Percentiles rank a stretch among this genome's conserved stretches.
These are phyloP conservation scores for Diogma glabrata DNA, from an alignment of 2,888 invertebrate genomes.

Conservation along the genomic window DNA sequence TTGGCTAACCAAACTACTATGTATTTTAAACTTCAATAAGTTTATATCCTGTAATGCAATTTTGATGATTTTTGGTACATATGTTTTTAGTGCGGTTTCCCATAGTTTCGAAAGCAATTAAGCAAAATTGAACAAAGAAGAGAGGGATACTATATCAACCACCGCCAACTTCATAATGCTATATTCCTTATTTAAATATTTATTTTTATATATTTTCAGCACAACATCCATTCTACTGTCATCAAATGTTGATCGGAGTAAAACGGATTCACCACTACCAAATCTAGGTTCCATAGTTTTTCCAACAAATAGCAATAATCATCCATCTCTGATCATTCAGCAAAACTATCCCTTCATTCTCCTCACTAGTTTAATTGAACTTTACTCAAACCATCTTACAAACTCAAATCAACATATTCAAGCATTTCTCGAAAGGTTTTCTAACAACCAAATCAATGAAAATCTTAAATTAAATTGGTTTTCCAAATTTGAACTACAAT, in stretches of 20 bases:
- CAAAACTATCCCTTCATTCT: slow-evolving; percentile 31
- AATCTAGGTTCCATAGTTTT: slow-evolving; percentile 31
- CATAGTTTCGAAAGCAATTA: no score
- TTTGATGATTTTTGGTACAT: no score
- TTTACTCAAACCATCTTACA: slow-evolving; percentile 21
- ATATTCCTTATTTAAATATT: neutral
- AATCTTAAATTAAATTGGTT: slow-evolving; percentile 22
- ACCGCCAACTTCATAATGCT: neutral
- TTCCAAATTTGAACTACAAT: slow-evolving; percentile 48
- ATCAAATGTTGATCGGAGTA: slow-evolving; percentile 26
- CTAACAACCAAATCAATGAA: neutral
- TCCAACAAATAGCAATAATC: slow-evolving; percentile 24
- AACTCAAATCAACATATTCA: slow-evolving; percentile 11
- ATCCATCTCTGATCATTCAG: slow-evolving; percentile 29
- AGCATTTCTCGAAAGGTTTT: neutral
- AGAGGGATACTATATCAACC: no score
- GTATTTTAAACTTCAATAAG: no score
- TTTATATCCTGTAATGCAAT: no score
- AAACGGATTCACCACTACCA: slow-evolving; percentile 29
- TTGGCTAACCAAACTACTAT: no score
- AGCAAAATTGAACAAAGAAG: no score
- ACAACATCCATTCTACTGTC: slow-evolving; percentile 1
- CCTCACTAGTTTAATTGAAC: slow-evolving; percentile 27
- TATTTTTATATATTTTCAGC: slow-evolving; percentile 9
- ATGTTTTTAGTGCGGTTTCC: no score